Evolutionary conservation across 2,888 invertebrate species (phyloP).

Genomic region (Platypus cylindrus): DNA sequence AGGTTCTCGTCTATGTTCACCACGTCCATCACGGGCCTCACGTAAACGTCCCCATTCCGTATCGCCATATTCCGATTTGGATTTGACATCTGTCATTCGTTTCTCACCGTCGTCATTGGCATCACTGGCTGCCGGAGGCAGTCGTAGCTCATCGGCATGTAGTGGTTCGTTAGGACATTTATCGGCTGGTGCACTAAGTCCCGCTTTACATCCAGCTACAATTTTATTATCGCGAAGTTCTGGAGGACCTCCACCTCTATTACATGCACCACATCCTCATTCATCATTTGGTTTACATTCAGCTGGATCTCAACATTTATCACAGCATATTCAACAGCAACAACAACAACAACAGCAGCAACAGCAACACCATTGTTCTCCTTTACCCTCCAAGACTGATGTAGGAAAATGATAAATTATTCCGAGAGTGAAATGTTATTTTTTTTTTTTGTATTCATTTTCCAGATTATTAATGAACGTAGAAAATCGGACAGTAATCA

Average conservation of each 20-base stretch:
- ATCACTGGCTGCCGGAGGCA: conserved; percentile 67
- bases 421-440: background rate
- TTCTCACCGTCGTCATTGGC: conserved; percentile 88
- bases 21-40: conserved; percentile 41
- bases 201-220: conserved; percentile 62
- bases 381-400: conserved; percentile 31
- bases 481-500: conserved; percentile 34
- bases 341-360: conserved; percentile 26
- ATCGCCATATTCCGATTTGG: conserved; percentile 90
- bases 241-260: conserved; percentile 49
- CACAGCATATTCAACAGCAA: conserved; percentile 33
- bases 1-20: conserved; percentile 58
- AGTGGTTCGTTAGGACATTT: conserved; percentile 96
- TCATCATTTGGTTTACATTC: conserved; percentile 30
- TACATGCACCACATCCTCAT: conserved; percentile 33
- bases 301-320: conserved; percentile 21
- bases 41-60: conserved; percentile 88
- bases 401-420: conserved; percentile 25
- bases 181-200: conserved; percentile 83
- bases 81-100: conserved; percentile 90
- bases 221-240: conserved; percentile 54
- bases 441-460: conserved; percentile 1
- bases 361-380: no score
- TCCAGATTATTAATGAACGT: conserved; percentile 23
- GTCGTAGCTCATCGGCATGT: conserved; percentile 67